Evolutionary conservation across 2,113 vertebrate species (phyloP), one percentile per base, ranked within the genome.

Genomic region (Chloropsis hardwickii): DNA sequence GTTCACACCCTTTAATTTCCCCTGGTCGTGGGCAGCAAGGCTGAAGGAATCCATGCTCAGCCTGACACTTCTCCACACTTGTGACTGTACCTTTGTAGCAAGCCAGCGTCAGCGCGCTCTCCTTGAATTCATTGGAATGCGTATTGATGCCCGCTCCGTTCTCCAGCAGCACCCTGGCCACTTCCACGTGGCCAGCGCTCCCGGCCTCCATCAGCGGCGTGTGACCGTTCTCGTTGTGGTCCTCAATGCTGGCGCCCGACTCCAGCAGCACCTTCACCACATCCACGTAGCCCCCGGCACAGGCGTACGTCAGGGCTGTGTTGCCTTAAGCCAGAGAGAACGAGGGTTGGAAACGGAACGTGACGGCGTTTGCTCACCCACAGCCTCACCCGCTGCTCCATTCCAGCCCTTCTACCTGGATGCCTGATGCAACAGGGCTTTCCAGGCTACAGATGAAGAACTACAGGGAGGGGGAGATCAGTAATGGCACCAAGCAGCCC

Each of bases 61-160:
- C 53, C 16, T 8, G 14, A 3, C 27, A 1, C 11, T 18, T 4
- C 1, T 0, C 10, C 60, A 5, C 20, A 0, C 19, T 9, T 0
- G 20, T 6, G 2, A 2, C 24, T 0, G 7, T 70, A 99, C 99
- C 99, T 99, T 99, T 99, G 95, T 99, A 99, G 97, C 99, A 99
- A 44, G 99, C 99, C 92, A 99, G 98, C 0, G 99, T 99, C 83
- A 99, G 99, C 2, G 99, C 99, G 20, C 99, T 99, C 98, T 99
- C 99, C 97, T 99, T 99, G 97, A 99, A 99, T 92, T 99, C 99
- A 57, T 99, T 99, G 98, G 99, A 99, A 98, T 99, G 99, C 44
- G 99, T 99, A 89, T 99, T 99, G 92, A 99, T 99, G 96, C 99
- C 99, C 6, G 99, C 99, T 31, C 99, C 99, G 10, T 99, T 99